Base-by-base conservation (phyloP, 2,113 vertebrate genomes). In the Mystacornis crossleyi region DNA sequence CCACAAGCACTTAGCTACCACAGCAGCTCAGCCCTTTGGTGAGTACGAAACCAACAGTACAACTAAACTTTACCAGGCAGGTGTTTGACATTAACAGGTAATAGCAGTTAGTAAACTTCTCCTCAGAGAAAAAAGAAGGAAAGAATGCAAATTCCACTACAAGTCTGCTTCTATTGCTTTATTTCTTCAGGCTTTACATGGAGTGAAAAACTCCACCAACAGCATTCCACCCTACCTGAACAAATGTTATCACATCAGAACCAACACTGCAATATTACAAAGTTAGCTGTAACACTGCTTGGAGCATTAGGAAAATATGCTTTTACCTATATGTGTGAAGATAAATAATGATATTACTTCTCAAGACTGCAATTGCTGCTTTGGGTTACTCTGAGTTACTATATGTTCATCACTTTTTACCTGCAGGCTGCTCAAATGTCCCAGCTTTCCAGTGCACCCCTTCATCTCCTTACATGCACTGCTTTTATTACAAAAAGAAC, bases 41-140 rank as follows among this genome's bases (percentile, higher is more conserved):
- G 6, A 96, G 50, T 79, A 60, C 12, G 42, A 81, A 90, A 85
- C 83, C 94, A 36, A 66, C 28, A 81, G 86, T 78, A 64, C 9
- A 89, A 72, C 72, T 93, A 60, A 96, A 90, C 42, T 95, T 90
- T 81, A 88, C 83, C 70, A 94, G 90, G 69, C 79, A 90, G 85
- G 57, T 90, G 81, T 71, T 92, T 82, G 90, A 78, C 72, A 80
- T 55, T 67, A 96, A 85, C 79, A 95, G 89, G 47, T 87, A 93
- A 88, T 2, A 94, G 60, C 67, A 71, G 47, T 55, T 72, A 45
- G 20, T 64, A 60, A 70, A 34, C 58, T 61, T 81, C 75, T 66
- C 67, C 70, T 58, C 65, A 70, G 19, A 81, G 12, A 77, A 9
- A 18, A 92, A 82, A 73, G 43, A 67, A 23, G 34, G 26, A 70